Conservation (phyloP, 2,888 invertebrate genomes). For the Lasioglossum malachurum region DNA sequence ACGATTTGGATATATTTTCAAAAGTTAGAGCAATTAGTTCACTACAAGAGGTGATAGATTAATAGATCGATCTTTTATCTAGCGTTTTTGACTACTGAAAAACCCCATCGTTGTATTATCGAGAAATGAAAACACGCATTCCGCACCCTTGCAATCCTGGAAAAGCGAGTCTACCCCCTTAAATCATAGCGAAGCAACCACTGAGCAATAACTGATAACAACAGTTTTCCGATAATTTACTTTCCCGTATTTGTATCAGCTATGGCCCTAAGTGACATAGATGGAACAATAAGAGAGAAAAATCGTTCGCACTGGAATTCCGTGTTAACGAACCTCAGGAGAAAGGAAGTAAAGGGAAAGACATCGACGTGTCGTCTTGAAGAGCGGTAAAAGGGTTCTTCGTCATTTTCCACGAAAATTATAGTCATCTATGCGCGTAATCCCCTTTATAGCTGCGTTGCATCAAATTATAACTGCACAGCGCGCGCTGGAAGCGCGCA, state of each 20-base stretch:
- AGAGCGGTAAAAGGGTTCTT: constrained; percentile 43
- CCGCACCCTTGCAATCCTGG: no score
- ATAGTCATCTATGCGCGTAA: constrained; percentile 72
- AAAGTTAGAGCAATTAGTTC: no score
- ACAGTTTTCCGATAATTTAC: background rate
- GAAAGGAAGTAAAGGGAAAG: constrained; percentile 28
- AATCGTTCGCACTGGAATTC: constrained; percentile 33
- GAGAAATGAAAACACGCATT: no score
- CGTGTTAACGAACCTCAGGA: constrained; percentile 44
- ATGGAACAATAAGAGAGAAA: background rate
- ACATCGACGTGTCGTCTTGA: constrained; percentile 49
- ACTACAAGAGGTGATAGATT: no score
- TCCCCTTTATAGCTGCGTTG: constrained; percentile 75
- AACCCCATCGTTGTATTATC: no score
- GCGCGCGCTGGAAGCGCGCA: constrained; percentile 58
- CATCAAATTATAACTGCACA: constrained; percentile 77
- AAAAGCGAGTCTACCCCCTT: no score
- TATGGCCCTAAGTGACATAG: background rate
- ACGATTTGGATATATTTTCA: no score
- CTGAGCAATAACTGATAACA: background rate
- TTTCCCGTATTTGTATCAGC: background rate
- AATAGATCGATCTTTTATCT: no score
- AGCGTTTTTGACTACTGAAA: no score
- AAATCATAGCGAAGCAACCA: no score
- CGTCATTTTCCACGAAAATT: constrained; percentile 74